Base-by-base conservation (phyloP, 2,888 invertebrate species). In the Laothoe populi region DNA sequence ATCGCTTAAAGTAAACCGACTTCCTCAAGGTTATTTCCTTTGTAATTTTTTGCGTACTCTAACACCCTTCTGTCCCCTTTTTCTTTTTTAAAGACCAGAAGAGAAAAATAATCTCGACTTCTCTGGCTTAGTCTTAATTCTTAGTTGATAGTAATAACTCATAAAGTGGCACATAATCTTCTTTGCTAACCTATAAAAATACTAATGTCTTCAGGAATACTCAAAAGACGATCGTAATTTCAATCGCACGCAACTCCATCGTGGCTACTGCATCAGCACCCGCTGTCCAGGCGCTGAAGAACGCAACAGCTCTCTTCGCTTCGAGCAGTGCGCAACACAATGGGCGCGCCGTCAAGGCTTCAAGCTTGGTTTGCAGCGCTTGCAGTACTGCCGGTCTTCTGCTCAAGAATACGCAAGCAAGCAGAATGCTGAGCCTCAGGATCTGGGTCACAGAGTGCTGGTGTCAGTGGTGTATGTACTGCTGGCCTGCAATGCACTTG, bases 181-280 rank as follows among this genome's bases (percentile, higher is more conserved):
- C n/a, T n/a, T 8, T 31, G 31, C 31, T 31, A 31, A 31, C 8
- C n/a, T n/a, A n/a, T 4, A 11, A 13, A 60, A 13, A 38, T 1
- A 13, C 26, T 26, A 31, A 35, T 21, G 23, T 63, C 19, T 38
- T 5, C 73, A 89, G 88, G 83, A 83, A 63, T 84, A 85, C 64
- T 84, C 87, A 0, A 64, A 68, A 0, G 76, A 82, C 53, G 72
- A 67, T 0, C 70, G 73, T 49, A 72, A 86, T 70, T 90, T 85
- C 76, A 81, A 88, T 72, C 86, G 83, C 63, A 84, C 82, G 13
- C 71, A 76, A 2, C 67, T 90, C 0, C 87, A 88, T 68, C 86
- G 89, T 16, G 88, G 88, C 3, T 86, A 87, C 78, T 89, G 88
- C 77, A 79, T 88, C 38, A 83, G 82, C 64, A 68, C 81, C 13